Base-by-base conservation (phyloP, 2,888 invertebrate species). In the Odontomyia ornata region DNA sequence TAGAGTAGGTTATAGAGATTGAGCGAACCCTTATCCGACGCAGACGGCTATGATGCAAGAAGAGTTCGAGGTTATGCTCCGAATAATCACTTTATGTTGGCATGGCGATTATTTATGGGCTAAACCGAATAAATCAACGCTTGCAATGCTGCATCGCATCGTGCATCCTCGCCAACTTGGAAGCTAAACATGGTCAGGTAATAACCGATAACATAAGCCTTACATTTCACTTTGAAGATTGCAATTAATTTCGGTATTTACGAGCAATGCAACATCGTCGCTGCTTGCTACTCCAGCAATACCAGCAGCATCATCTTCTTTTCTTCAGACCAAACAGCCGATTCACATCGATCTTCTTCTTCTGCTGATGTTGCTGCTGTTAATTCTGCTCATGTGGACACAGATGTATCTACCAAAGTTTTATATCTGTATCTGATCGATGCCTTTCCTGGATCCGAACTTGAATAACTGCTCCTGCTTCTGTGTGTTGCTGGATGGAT, bases 191-290 rank as follows among this genome's bases (percentile, higher is more conserved):
- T 69, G 69, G 69, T 30, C 46, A n/a, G 69, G 46, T 69, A 69
- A 69, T 69, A 69, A 69, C 69, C 69, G 69, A 69, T 77, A 65
- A 52, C 56, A 77, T 65, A 65, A 77, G 65, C 56, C 65, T 72
- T 65, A 72, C 65, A 57, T 56, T 64, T 69, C 77, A 62, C 65
- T 76, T 71, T 47, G 64, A 64, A 64, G 60, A 64, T 71, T 57
- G 77, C 77, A 77, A 77, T 77, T 77, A 77, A 77, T 77, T 77
- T 77, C 62, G 76, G 76, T 77, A 77, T 77, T 77, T 77, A 77
- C 75, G 77, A 77, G 75, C 71, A 60, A 27, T 77, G 69, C 57
- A 60, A 60, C 25, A 25, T 60, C 7, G 15, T 13, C 60, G 11
- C 60, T 13, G 60, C 4, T 52, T 18, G 52, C 5, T 18, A 52